Percentiles rank a stretch among this genome's conserved stretches.
Evolutionary conservation across 2,797 vertebrate species (phyloP).

Genomic region (Cryptoprocta ferox): DNA sequence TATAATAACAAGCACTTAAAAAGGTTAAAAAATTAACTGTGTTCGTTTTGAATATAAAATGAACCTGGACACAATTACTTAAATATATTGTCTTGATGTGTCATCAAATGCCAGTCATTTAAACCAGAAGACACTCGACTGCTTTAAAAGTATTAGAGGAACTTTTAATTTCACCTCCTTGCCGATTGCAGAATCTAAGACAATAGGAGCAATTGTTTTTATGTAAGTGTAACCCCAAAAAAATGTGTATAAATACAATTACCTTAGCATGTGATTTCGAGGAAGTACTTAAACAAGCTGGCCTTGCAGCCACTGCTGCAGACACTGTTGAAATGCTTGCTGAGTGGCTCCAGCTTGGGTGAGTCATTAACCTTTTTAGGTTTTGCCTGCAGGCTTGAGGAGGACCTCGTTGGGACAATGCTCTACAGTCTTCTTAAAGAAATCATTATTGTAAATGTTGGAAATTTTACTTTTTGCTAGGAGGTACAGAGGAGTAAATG

Average conservation of each 20-base stretch:
- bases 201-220: constrained; percentile 55
- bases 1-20: constrained; percentile 23
- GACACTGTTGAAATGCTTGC: not conserved
- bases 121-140: constrained; percentile 6
- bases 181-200: not conserved
- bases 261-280: not conserved
- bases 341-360: not conserved
- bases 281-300: not conserved
- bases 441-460: constrained; percentile 10
- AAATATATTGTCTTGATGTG: not conserved
- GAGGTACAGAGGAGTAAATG: not conserved
- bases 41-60: constrained; percentile 32
- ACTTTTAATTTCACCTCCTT: constrained; percentile 13
- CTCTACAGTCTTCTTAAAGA: constrained; percentile 46
- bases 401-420: constrained; percentile 20
- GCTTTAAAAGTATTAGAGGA: constrained; percentile 15
- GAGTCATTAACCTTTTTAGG: not conserved
- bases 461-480: constrained; percentile 34
- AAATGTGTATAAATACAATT: not conserved
- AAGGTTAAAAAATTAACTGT: constrained; percentile 29
- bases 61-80: constrained; percentile 6
- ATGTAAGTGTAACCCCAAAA: not conserved
- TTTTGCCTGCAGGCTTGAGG: not conserved
- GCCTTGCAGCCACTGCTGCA: not conserved
- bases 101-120: not conserved